Percentiles rank a stretch among this genome's conserved stretches.
Evolutionary conservation across 1,140 invertebrate species (phyloP).

Genomic region (Drosophila santomea): DNA sequence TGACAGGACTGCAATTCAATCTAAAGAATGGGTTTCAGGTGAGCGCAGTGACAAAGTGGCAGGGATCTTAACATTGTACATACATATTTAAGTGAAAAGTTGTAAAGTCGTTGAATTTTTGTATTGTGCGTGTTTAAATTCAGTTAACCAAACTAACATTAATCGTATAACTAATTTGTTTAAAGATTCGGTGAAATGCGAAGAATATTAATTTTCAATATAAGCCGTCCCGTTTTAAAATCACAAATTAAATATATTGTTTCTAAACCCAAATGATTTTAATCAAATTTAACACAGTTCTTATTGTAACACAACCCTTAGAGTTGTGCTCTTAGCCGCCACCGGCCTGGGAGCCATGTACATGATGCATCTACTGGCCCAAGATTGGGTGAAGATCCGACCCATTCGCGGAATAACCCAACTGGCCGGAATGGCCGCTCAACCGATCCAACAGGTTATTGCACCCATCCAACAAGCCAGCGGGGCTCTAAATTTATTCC

Average conservation of each 20-base stretch:
- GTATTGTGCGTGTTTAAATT: neutral
- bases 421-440: constrained; percentile 42
- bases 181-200: too few species aligned
- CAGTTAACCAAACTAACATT: too few species aligned
- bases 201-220: too few species aligned
- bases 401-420: constrained; percentile 66
- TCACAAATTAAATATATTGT: too few species aligned
- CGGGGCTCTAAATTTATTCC: constrained; percentile 34
- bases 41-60: constrained; percentile 5
- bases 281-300: neutral
- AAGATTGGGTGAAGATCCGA: constrained; percentile 85
- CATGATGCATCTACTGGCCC: constrained; percentile 85
- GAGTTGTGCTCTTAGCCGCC: constrained; percentile 78
- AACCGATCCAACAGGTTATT: constrained; percentile 27
- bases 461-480: constrained; percentile 58
- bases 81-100: neutral
- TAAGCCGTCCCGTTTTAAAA: too few species aligned
- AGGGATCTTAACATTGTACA: neutral
- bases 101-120: too few species aligned
- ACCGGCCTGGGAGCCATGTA: constrained; percentile 85
- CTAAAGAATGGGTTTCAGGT: constrained; percentile 69
- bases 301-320: neutral
- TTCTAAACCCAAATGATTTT: too few species aligned
- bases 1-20: constrained; percentile 17
- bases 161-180: too few species aligned